Conservation (phyloP, 2,797 vertebrate genomes). For the Enteromius trimaculatus region DNA sequence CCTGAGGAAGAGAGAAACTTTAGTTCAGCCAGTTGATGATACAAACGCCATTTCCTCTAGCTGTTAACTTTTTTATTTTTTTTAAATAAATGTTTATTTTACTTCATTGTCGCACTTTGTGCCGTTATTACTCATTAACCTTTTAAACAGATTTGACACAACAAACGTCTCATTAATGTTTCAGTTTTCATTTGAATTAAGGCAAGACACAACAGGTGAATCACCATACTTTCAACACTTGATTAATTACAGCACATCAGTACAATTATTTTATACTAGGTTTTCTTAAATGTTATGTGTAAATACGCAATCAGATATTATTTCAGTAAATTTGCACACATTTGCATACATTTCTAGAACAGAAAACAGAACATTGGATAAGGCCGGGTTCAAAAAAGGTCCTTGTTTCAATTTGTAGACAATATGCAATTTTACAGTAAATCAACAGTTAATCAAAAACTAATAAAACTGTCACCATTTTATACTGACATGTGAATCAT, state of each 20-base stretch:
- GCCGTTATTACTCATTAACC: background rate
- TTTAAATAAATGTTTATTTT: background rate
- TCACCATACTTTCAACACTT: background rate
- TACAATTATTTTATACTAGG: too few relatives aligned
- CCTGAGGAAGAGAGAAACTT: constrained; percentile 44
- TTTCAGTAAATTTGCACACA: background rate
- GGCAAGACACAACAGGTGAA: background rate
- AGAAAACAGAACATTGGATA: background rate
- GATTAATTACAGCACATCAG: background rate
- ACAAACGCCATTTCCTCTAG: background rate
- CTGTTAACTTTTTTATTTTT: background rate
- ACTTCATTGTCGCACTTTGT: background rate
- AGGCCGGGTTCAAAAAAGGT: too few relatives aligned
- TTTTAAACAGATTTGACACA: background rate
- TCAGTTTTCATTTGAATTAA: background rate
- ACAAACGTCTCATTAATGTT: background rate
- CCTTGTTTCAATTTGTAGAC: too few relatives aligned
- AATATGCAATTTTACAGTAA: too few relatives aligned
- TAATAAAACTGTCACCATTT: background rate
- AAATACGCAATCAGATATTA: background rate
- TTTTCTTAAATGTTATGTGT: background rate
- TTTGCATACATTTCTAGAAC: background rate
- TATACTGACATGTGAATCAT: too few relatives aligned
- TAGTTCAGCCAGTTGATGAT: constrained; percentile 38
- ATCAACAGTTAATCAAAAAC: background rate